Base-by-base conservation (phyloP, 2,888 invertebrate genomes). In the Ceraclea dissimilis region DNA sequence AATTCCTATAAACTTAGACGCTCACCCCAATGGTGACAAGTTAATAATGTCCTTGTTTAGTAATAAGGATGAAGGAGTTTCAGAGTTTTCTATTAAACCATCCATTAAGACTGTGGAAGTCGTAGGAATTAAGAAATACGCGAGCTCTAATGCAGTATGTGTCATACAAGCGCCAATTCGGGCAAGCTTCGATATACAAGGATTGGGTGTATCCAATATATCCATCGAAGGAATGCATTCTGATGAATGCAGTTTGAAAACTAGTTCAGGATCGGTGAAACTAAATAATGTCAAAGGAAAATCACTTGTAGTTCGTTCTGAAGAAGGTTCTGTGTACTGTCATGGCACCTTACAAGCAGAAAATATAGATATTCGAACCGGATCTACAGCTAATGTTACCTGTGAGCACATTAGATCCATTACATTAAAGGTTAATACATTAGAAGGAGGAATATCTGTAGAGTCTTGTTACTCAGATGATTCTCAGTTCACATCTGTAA, bases 391-490 rank as follows among this genome's bases (percentile, higher is more conserved):
- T n/a, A 68, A 67, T 13, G 71, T 78, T 2, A 65, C 64, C 2
- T 78, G 77, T 58, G 68, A 76, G 58, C 77, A 73, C 57, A 71
- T 78, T n/a, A 74, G 77, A 73, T 68, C 77, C 0, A 74, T 71
- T 59, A 61, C 64, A 4, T 72, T 77, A 18, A 64, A 60, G 51
- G 73, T 73, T 0, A 67, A 68, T 0, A 75, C 78, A 26, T 74
- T 77, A 61, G 75, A 70, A 13, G 78, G 78, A 0, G 65, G 70
- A 1, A 76, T 78, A 39, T 58, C 65, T 19, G 74, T 76, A 0
- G 76, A 75, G 62, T 78, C 78, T 8, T 77, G 78, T 64, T 75
- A 75, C 62, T 70, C 72, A 66, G 75, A 76, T 46, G 74, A 72
- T 62, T 75, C 77, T 4, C 75, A 76, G 61, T 75, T 77, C 51